Percentiles rank a stretch among this genome's conserved stretches.
phyloP scores from a whole-genome alignment of 2,113 vertebrate species.

The Sterrhoptilus dennistouni region DNA sequence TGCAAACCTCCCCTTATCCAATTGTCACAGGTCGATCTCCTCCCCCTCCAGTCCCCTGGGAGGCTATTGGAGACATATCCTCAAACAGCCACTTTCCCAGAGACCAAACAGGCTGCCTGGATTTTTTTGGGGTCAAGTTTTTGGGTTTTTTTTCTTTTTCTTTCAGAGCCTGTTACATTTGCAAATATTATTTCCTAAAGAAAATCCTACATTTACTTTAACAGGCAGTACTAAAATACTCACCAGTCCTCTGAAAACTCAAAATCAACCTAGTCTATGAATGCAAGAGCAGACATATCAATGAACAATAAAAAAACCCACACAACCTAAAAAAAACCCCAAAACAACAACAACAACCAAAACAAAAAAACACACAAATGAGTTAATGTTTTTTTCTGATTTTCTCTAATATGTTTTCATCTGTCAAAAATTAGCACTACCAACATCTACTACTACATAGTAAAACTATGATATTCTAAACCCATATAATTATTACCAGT shows the following conservation, averaged over 20 bases:
- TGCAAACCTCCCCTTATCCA: neutral
- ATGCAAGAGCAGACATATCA: neutral
- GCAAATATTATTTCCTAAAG: neutral
- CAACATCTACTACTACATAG: neutral
- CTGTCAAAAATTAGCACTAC: neutral
- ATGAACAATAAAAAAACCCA: fast-evolving
- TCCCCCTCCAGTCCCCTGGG: neutral
- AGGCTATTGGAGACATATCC: neutral
- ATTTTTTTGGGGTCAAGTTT: neutral
- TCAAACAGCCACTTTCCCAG: neutral
- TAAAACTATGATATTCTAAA: neutral
- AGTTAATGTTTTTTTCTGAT: neutral
- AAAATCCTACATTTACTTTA: neutral
- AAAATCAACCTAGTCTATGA: neutral
- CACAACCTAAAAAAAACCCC: neutral
- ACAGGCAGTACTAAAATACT: neutral
- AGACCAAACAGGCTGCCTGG: neutral
- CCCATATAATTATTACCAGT: neutral
- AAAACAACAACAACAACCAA: neutral
- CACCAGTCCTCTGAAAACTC: neutral
- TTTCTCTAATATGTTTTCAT: neutral
- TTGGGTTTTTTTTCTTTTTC: neutral
- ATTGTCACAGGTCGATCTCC: neutral
- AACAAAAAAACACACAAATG: neutral
- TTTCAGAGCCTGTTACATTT: neutral